A percentile compares a stretch with the other conserved stretches of the same genome.
Conservation (phyloP, 2,113 vertebrate genomes). For the Lophochroa leadbeateri region DNA sequence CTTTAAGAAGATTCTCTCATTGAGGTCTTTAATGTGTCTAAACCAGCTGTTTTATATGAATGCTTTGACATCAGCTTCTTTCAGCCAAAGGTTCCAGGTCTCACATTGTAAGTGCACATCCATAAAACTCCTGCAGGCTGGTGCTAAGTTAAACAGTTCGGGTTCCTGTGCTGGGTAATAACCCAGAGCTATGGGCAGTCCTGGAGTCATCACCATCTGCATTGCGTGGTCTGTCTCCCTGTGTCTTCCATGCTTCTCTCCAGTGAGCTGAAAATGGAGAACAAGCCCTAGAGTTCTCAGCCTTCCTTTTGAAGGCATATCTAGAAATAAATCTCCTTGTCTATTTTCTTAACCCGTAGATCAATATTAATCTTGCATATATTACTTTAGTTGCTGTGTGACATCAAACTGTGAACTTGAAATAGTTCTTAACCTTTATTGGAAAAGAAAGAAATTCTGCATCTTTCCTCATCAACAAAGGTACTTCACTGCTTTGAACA, state of each 20-base stretch:
- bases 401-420: background rate
- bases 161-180: background rate
- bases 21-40: background rate
- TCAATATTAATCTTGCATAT: background rate
- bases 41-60: background rate
- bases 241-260: background rate
- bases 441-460: background rate
- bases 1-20: background rate
- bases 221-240: background rate
- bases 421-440: background rate
- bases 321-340: background rate
- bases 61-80: background rate
- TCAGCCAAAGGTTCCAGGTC: background rate
- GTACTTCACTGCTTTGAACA: background rate
- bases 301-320: background rate
- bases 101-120: background rate
- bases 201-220: background rate
- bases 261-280: background rate
- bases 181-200: background rate
- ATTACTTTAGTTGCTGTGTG: background rate
- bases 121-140: fast-evolving
- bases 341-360: background rate
- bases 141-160: fast-evolving
- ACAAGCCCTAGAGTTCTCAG: background rate
- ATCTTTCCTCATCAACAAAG: background rate